Conservation (phyloP, 2,797 vertebrate species). For the Lithobates sylvaticus region DNA sequence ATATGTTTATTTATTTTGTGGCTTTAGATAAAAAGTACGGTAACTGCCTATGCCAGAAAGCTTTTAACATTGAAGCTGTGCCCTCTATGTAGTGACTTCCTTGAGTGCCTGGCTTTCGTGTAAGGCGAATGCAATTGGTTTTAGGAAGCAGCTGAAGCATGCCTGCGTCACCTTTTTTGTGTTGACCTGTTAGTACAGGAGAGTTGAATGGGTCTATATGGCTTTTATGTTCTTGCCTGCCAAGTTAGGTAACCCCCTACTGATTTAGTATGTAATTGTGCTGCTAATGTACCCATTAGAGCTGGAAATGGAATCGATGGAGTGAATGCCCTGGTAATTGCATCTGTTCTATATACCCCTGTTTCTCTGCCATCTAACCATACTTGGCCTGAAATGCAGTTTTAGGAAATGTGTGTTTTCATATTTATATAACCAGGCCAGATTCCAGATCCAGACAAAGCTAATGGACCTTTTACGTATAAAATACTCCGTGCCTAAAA, state of each 20-base stretch:
- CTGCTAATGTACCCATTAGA: conserved; percentile 52
- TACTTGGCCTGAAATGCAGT: conserved; percentile 34
- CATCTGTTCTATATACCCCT: conserved; percentile 33
- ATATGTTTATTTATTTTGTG: too few species aligned
- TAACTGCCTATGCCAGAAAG: background rate
- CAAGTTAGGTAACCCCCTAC: conserved; percentile 33
- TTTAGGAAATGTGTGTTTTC: conserved; percentile 35
- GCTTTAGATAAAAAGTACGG: too few species aligned
- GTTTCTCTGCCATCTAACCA: conserved; percentile 18
- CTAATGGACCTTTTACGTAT: conserved; percentile 15
- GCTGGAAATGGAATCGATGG: conserved; percentile 41
- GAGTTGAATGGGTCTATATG: conserved; percentile 39
- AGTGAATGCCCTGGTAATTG: conserved; percentile 43
- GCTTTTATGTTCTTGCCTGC: conserved; percentile 34
- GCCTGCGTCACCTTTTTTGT: background rate
- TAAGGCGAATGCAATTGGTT: background rate
- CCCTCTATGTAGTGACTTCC: background rate
- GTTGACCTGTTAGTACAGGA: conserved; percentile 42
- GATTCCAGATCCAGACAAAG: conserved; percentile 21
- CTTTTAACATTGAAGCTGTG: background rate
- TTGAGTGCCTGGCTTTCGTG: background rate
- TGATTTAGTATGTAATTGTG: conserved; percentile 54
- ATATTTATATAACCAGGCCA: conserved; percentile 43
- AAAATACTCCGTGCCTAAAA: background rate
- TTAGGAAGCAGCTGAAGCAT: conserved; percentile 2